Conservation (phyloP, 2,113 vertebrate species). For the Centrocercus urophasianus region DNA sequence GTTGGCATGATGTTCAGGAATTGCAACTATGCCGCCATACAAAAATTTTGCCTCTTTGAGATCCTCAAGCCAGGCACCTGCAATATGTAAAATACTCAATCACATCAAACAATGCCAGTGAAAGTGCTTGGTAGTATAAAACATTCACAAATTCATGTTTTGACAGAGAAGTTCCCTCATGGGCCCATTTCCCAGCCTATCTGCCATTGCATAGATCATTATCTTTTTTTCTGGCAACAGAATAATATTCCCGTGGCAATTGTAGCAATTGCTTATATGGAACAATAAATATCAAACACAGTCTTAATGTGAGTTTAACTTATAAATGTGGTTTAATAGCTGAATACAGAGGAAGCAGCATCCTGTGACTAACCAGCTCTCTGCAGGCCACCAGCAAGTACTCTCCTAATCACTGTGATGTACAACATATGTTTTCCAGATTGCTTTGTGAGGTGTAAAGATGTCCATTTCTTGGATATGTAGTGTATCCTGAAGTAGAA, state of each 20-base stretch:
- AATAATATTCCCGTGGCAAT: neutral
- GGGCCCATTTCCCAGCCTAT: neutral
- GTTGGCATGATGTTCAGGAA: neutral
- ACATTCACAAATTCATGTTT: neutral
- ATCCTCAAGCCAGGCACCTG: neutral
- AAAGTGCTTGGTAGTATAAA: neutral
- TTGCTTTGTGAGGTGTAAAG: neutral
- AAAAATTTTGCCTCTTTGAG: neutral
- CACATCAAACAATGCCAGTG: neutral
- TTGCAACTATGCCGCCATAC: neutral
- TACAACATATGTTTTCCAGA: neutral
- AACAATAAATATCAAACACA: constrained; percentile 35
- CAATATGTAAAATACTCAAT: neutral
- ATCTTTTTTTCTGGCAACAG: neutral
- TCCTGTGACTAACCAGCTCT: constrained; percentile 15
- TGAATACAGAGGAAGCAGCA: neutral
- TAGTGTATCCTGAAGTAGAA: neutral
- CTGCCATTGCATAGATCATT: neutral
- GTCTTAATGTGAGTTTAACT: constrained; percentile 27
- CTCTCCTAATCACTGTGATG: neutral
- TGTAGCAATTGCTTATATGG: neutral
- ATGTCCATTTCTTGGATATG: neutral
- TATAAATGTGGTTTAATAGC: constrained; percentile 10
- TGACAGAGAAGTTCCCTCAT: neutral
- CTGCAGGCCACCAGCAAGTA: neutral